A percentile compares a stretch with the other conserved stretches of the same genome.
Evolutionary conservation across 2,113 vertebrate species (phyloP).

Genomic region (Entelurus aequoreus): DNA sequence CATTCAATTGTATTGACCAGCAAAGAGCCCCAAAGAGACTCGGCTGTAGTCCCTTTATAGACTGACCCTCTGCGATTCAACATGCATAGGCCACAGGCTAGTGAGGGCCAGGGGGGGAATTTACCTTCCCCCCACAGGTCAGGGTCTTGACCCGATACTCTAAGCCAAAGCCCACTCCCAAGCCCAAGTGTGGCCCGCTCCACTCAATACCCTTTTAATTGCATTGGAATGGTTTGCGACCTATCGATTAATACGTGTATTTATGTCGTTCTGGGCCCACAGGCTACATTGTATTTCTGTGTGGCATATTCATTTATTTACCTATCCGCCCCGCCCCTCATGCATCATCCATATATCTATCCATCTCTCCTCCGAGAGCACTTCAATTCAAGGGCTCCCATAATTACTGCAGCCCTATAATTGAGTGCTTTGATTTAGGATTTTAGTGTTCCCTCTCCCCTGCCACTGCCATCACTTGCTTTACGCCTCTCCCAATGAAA

Average conservation of each 20-base stretch:
- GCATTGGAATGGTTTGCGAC: slow-evolving; percentile 66
- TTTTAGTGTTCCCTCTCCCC: slow-evolving; percentile 62
- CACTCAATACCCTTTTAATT: slow-evolving; percentile 76
- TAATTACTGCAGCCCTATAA: slow-evolving; percentile 75
- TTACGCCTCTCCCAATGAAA: slow-evolving; percentile 55
- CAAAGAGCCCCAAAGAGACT: slow-evolving; percentile 60
- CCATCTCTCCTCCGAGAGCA: slow-evolving; percentile 70
- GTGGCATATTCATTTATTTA: slow-evolving; percentile 78
- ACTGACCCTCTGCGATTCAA: slow-evolving; percentile 54
- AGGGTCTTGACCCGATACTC: slow-evolving; percentile 42
- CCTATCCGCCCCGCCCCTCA: slow-evolving; percentile 67
- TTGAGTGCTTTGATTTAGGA: slow-evolving; percentile 78
- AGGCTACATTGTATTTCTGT: slow-evolving; percentile 72
- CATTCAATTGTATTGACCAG: slow-evolving; percentile 65
- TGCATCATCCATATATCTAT: slow-evolving; percentile 72
- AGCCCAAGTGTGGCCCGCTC: slow-evolving; percentile 38
- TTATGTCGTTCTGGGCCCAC: slow-evolving; percentile 59
- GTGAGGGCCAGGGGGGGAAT: slow-evolving; percentile 48
- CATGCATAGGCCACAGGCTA: slow-evolving; percentile 48
- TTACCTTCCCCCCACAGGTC: slow-evolving; percentile 60
- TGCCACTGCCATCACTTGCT: slow-evolving; percentile 62
- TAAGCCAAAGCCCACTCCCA: slow-evolving; percentile 32
- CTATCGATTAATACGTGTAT: slow-evolving; percentile 75
- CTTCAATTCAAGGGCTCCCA: slow-evolving; percentile 70
- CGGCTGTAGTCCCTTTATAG: slow-evolving; percentile 62